phyloP scores from a whole-genome alignment of 1,140 invertebrate species.

The Sycobia sp. region DNA sequence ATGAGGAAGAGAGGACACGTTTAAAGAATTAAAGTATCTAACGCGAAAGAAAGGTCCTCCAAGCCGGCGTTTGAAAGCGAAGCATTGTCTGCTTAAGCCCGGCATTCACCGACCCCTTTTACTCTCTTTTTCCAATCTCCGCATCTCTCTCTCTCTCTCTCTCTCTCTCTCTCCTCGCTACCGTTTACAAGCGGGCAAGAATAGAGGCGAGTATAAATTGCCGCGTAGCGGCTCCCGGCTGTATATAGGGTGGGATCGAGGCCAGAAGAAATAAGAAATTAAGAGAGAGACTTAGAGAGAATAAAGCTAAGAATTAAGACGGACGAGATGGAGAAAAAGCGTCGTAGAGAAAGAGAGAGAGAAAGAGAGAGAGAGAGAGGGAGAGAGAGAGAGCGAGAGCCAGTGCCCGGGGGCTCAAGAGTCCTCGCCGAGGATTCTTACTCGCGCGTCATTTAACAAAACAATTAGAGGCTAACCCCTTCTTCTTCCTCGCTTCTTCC shows the following conservation, averaged over 20 bases:
- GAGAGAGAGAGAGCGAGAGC: conserved; percentile 34
- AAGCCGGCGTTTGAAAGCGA: conserved; percentile 59
- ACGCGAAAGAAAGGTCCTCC: conserved; percentile 59
- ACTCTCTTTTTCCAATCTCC: conserved; percentile 27
- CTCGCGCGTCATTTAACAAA: conserved; percentile 65
- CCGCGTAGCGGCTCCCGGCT: conserved; percentile 27
- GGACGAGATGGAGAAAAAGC: conserved; percentile 44
- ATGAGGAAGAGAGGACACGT: conserved; percentile 46
- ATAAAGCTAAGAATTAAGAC: conserved; percentile 65
- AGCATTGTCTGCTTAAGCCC: conserved; percentile 62
- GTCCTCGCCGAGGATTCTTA: conserved; percentile 54
- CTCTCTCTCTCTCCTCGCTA: conserved; percentile 15
- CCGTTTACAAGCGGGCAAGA: background rate
- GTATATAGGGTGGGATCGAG: conserved; percentile 34
- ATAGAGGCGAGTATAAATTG: conserved; percentile 52
- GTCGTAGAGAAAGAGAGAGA: conserved; percentile 19
- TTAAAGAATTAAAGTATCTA: conserved; percentile 63
- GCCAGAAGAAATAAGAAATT: conserved; percentile 61
- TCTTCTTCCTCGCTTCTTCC: conserved; percentile 52
- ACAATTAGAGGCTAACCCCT: conserved; percentile 65
- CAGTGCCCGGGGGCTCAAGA: conserved; percentile 45
- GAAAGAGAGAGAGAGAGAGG: conserved; percentile 38
- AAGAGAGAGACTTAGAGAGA: conserved; percentile 63
- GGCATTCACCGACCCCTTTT: conserved; percentile 55
- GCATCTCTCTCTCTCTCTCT: conserved; percentile 34